Percentiles rank a stretch among this genome's conserved stretches.
These are phyloP conservation scores for Melanerpes formicivorus DNA, from an alignment of 2,113 vertebrate genomes.

Conservation along the genomic window DNA sequence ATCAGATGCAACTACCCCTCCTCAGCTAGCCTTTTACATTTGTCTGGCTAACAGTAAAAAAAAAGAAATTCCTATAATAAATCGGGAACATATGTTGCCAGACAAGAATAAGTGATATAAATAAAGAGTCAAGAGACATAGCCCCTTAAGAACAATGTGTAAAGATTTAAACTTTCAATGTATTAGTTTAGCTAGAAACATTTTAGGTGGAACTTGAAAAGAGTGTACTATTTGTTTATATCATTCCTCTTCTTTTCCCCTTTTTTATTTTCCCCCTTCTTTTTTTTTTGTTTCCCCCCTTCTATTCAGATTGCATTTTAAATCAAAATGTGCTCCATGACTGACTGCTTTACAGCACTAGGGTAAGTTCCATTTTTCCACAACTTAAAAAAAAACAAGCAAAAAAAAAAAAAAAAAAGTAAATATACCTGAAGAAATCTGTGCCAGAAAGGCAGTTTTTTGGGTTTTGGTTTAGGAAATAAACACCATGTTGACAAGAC, in stretches of 20 bases:
- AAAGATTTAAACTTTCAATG: slow-evolving; percentile 76
- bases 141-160: slow-evolving; percentile 73
- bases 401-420: background rate
- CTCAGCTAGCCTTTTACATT: slow-evolving; percentile 78
- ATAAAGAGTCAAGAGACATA: slow-evolving; percentile 74
- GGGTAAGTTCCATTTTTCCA: slow-evolving; percentile 78
- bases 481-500: slow-evolving; percentile 38
- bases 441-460: slow-evolving; percentile 58
- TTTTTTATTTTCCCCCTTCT: background rate
- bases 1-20: slow-evolving; percentile 80
- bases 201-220: slow-evolving; percentile 73
- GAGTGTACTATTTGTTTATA: slow-evolving; percentile 70
- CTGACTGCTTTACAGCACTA: slow-evolving; percentile 77
- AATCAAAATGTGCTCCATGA: slow-evolving; percentile 77
- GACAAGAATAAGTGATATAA: slow-evolving; percentile 78
- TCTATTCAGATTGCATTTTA: slow-evolving; percentile 76
- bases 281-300: background rate
- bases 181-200: slow-evolving; percentile 70
- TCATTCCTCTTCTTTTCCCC: slow-evolving; percentile 46
- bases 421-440: slow-evolving; percentile 66
- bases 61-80: slow-evolving; percentile 79
- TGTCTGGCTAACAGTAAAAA: slow-evolving; percentile 79
- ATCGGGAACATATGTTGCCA: slow-evolving; percentile 79
- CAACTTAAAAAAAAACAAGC: slow-evolving; percentile 70
- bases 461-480: slow-evolving; percentile 65